Percentiles rank a stretch among this genome's conserved stretches.
Conservation (phyloP, 2,797 vertebrate genomes). For the Danio albolineatus region DNA sequence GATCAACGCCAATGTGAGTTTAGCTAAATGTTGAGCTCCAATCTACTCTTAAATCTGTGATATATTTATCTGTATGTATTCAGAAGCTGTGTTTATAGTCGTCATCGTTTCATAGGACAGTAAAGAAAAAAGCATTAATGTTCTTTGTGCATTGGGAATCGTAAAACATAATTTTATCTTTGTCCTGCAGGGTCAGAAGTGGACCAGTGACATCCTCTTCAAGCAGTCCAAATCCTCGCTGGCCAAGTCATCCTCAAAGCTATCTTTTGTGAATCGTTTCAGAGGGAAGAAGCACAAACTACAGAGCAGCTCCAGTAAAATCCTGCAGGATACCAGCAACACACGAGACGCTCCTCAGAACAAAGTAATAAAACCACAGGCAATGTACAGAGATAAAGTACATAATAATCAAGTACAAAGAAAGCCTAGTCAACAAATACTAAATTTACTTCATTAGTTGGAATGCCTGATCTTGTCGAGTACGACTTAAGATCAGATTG, state of each 20-base stretch:
- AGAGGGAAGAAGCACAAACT: constrained; percentile 92
- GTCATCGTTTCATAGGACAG: neutral
- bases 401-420: neutral
- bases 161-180: constrained; percentile 1
- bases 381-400: neutral
- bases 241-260: constrained; percentile 89
- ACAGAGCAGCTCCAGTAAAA: constrained; percentile 80
- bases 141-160: neutral
- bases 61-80: neutral
- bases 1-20: constrained; percentile 75
- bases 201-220: constrained; percentile 90
- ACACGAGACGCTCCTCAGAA: constrained; percentile 80
- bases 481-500: too few species aligned
- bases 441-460: too few species aligned
- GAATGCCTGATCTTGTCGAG: too few species aligned
- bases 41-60: too few species aligned
- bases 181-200: constrained; percentile 87
- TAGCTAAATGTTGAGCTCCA: neutral
- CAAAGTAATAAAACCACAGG: constrained; percentile 76
- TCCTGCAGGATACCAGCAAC: constrained; percentile 94
- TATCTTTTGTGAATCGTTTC: constrained; percentile 93
- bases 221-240: constrained; percentile 90
- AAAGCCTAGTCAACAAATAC: neutral
- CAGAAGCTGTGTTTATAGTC: neutral
- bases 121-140: neutral